These are phyloP conservation scores for Tor tambroides DNA, from an alignment of 2,113 vertebrate genomes.

Conservation along the genomic window DNA sequence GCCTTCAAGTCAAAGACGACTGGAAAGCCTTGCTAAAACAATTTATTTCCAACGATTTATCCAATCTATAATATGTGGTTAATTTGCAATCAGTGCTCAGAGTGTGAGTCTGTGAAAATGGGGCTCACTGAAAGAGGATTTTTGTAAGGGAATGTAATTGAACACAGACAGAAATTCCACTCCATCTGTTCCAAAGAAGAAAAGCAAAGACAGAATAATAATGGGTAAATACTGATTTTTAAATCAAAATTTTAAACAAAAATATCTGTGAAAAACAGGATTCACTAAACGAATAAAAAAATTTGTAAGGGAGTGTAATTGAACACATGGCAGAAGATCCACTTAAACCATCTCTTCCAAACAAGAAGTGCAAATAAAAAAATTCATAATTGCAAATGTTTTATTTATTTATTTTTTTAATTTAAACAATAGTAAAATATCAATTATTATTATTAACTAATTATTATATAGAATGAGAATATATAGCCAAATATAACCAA, in stretches of 20 bases:
- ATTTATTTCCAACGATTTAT: not conserved
- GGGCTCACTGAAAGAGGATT: not conserved
- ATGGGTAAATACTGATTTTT: no score
- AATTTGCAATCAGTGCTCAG: not conserved
- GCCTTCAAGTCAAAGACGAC: not conserved
- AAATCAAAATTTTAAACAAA: no score
- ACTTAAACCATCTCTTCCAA: not conserved
- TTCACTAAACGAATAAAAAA: not conserved
- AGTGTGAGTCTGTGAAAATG: not conserved
- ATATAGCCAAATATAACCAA: no score
- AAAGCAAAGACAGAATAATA: not conserved
- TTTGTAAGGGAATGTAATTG: not conserved
- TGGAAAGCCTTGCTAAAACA: not conserved
- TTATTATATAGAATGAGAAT: no score
- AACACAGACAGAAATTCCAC: not conserved
- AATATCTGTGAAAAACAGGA: not conserved
- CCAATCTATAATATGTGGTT: not conserved
- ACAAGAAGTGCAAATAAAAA: not conserved
- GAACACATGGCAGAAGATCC: not conserved
- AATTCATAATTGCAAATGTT: not conserved
- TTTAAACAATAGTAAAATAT: no score
- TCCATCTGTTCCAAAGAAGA: not conserved
- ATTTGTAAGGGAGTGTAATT: not conserved
- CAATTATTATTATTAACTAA: no score
- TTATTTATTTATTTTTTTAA: no score